Conservation (phyloP, 2,797 vertebrate species). For the Crossoptilon crossoptilon region DNA sequence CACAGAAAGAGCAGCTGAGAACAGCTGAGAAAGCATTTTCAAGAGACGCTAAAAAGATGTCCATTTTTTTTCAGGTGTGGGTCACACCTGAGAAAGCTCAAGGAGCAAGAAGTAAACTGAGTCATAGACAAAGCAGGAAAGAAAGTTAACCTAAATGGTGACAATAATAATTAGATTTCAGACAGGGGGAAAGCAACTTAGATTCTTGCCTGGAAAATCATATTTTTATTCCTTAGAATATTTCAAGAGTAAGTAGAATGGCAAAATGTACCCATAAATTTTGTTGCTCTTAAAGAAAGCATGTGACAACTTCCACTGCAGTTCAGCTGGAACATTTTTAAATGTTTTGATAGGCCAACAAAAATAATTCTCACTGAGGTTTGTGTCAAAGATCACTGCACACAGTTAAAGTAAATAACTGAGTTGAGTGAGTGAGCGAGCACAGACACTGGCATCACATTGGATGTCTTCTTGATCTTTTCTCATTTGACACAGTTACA, state of each 20-base stretch:
- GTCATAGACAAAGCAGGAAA: not conserved
- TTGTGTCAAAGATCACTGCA: slow-evolving; percentile 45
- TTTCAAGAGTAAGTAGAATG: not conserved
- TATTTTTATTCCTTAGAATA: not conserved
- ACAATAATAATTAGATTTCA: not conserved
- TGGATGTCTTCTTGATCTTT: not conserved
- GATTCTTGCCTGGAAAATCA: not conserved
- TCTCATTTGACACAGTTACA: not conserved
- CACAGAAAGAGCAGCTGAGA: not conserved
- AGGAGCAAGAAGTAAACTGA: not conserved
- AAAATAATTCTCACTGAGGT: slow-evolving; percentile 56
- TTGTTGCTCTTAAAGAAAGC: slow-evolving; percentile 33
- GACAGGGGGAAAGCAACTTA: not conserved
- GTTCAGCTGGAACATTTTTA: slow-evolving; percentile 35
- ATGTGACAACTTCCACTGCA: slow-evolving; percentile 2
- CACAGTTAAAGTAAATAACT: slow-evolving; percentile 3
- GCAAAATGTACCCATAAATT: slow-evolving; percentile 23
- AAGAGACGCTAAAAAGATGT: not conserved
- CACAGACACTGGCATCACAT: not conserved
- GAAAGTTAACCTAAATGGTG: not conserved
- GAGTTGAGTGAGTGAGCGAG: not conserved
- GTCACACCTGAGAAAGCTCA: not conserved
- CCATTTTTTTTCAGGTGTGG: not conserved
- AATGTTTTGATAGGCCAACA: slow-evolving; percentile 46
- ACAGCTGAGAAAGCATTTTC: not conserved